Conservation (phyloP, 2,113 vertebrate genomes). For the Sturnus vulgaris region DNA sequence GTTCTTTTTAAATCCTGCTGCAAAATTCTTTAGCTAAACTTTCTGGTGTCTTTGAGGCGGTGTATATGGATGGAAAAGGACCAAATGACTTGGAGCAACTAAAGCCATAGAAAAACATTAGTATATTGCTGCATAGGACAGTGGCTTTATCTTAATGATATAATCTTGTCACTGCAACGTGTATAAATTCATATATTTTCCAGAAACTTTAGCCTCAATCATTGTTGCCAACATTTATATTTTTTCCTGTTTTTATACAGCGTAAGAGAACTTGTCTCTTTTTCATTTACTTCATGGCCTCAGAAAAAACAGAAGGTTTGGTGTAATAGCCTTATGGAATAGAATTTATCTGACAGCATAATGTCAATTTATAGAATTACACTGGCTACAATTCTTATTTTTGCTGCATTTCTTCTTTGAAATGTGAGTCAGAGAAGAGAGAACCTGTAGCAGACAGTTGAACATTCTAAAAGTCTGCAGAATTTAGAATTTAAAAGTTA, state of each 20-base stretch:
- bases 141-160: background rate
- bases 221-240: background rate
- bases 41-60: fast-evolving
- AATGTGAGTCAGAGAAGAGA: background rate
- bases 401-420: background rate
- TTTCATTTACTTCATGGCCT: background rate
- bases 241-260: background rate
- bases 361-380: background rate
- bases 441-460: background rate
- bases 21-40: background rate
- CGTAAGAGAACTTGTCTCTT: background rate
- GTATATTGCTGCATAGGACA: background rate
- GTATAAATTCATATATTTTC: background rate
- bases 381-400: background rate
- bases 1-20: background rate
- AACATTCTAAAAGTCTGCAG: background rate
- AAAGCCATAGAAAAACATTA: background rate
- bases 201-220: background rate
- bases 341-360: background rate
- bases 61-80: background rate
- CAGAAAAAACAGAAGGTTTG: background rate
- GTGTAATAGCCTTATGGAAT: background rate
- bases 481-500: background rate
- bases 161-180: background rate
- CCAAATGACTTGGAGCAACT: background rate